Evolutionary conservation across 1,140 invertebrate genomes (phyloP).

Genomic region (Danaus melanippus): DNA sequence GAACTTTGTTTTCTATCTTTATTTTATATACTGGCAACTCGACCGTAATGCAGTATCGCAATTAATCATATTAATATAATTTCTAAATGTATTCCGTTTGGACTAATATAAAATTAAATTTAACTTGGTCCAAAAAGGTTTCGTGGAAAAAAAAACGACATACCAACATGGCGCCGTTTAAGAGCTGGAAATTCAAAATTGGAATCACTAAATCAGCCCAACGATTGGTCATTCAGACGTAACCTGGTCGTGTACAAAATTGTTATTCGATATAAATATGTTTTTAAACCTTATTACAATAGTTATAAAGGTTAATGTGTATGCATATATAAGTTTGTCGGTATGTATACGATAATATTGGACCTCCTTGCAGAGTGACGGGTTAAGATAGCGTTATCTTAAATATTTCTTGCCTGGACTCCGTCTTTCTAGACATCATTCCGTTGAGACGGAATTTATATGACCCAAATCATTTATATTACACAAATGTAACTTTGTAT

Average conservation of each 20-base stretch:
- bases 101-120: conserved; percentile 9
- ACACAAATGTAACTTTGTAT: no score
- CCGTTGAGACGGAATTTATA: conserved; percentile 12
- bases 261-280: not conserved
- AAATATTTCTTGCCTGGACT: conserved; percentile 44
- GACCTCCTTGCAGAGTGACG: conserved; percentile 43
- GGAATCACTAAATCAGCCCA: conserved; percentile 33
- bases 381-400: conserved; percentile 55
- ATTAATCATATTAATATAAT: conserved; percentile 12
- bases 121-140: conserved; percentile 5
- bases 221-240: conserved; percentile 44
- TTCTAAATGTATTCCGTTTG: conserved; percentile 4
- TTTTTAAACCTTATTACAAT: conserved; percentile 24
- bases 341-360: conserved; percentile 19
- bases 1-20: conserved; percentile 23
- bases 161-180: conserved; percentile 41
- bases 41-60: conserved; percentile 18
- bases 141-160: conserved; percentile 32
- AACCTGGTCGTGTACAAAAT: conserved; percentile 25
- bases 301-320: conserved; percentile 16
- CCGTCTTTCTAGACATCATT: conserved; percentile 16
- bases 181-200: conserved; percentile 31
- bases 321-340: conserved; percentile 10
- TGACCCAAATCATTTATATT: no score
- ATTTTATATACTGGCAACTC: conserved; percentile 13